A percentile compares a stretch with the other conserved stretches of the same genome.
Evolutionary conservation across 2,888 invertebrate genomes (phyloP).

Genomic region (Acholoe squamosa): DNA sequence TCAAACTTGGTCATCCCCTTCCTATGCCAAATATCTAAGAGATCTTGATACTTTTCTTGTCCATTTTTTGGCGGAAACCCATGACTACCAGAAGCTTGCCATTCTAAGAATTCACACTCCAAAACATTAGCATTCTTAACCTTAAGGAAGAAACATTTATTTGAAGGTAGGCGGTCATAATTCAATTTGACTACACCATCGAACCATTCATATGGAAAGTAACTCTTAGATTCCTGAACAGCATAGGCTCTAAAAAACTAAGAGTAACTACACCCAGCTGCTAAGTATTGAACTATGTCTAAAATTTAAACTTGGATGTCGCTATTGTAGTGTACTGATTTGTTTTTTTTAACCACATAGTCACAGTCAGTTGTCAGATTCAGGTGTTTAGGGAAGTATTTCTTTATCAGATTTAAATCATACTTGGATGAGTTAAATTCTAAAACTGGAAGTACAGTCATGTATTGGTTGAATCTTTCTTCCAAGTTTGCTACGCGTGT

Average conservation of each 20-base stretch:
- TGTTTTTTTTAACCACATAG: neutral
- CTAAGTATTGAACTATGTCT: conserved; percentile 27
- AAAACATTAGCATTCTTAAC: neutral
- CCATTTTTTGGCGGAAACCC: neutral
- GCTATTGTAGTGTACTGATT: neutral
- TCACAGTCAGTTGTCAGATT: neutral
- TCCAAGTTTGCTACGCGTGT: neutral
- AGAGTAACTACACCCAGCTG: conserved; percentile 5
- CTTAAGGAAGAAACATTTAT: neutral
- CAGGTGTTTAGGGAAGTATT: conserved; percentile 11
- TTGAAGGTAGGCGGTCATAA: neutral
- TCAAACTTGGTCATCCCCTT: neutral
- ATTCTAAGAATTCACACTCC: neutral
- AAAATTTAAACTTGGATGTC: conserved; percentile 29
- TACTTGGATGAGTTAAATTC: conserved; percentile 12
- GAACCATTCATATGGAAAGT: conserved; percentile 57
- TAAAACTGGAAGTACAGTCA: neutral
- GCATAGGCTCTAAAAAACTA: conserved; percentile 28
- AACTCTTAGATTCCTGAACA: conserved; percentile 2
- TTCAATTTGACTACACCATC: conserved; percentile 37
- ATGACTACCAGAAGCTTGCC: too few species aligned
- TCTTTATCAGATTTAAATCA: conserved; percentile 50
- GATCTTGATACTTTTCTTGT: neutral
- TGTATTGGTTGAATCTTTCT: neutral
- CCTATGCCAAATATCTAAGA: neutral